Percentiles rank a stretch among this genome's conserved stretches.
phyloP scores from a whole-genome alignment of 2,888 invertebrate species.

The Teinopalpus imperialis region DNA sequence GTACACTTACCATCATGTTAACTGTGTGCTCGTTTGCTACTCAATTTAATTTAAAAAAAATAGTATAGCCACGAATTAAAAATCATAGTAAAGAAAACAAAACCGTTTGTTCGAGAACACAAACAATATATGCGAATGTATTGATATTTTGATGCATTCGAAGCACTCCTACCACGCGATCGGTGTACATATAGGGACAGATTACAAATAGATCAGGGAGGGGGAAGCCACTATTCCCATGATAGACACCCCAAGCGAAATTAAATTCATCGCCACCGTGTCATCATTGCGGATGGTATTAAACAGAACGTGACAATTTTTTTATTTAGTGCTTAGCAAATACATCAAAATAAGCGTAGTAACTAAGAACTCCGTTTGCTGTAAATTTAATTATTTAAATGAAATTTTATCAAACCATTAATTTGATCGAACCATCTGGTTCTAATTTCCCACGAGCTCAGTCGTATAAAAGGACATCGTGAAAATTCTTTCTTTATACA shows the following conservation, averaged over 20 bases:
- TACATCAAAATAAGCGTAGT: too few relatives aligned
- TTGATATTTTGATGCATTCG: constrained; percentile 4
- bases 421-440: too few relatives aligned
- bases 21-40: too few relatives aligned
- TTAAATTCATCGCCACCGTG: constrained; percentile 57
- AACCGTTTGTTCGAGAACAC: constrained; percentile 24
- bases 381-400: too few relatives aligned
- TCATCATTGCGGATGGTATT: constrained; percentile 47
- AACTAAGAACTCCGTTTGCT: too few relatives aligned
- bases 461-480: too few relatives aligned
- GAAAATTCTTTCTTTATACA: too few relatives aligned
- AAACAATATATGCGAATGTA: constrained; percentile 5
- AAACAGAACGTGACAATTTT: constrained; percentile 36
- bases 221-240: constrained; percentile 52
- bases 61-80: background rate
- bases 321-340: too few relatives aligned
- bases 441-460: too few relatives aligned
- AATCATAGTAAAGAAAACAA: background rate
- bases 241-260: constrained; percentile 46
- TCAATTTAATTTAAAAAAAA: too few relatives aligned
- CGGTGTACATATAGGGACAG: constrained; percentile 30
- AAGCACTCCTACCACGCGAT: background rate
- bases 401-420: too few relatives aligned
- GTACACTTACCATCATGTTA: too few relatives aligned
- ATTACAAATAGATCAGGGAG: constrained; percentile 41